Percentiles rank a stretch among this genome's conserved stretches.
Conservation (phyloP, 2,113 vertebrate genomes). For the Thunnus thynnus region DNA sequence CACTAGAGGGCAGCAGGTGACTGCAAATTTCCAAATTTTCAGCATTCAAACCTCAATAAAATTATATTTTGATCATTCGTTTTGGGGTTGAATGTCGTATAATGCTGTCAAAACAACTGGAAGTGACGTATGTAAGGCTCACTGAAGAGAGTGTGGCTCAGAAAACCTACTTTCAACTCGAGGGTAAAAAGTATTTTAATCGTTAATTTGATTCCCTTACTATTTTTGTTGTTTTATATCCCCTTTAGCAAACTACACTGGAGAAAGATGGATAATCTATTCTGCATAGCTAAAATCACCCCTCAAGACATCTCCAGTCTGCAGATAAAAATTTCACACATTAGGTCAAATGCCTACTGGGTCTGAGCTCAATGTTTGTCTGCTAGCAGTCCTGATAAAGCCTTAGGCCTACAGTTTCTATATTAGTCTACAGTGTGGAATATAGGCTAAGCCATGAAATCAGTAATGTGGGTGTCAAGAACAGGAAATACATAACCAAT, state of each 20-base stretch:
- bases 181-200: background rate
- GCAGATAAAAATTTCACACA: background rate
- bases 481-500: background rate
- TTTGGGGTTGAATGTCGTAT: background rate
- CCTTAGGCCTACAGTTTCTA: slow-evolving; percentile 9
- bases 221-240: slow-evolving; percentile 14
- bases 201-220: background rate
- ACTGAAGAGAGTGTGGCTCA: background rate
- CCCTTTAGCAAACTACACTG: background rate
- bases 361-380: background rate
- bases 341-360: background rate
- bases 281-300: background rate
- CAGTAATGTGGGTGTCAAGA: slow-evolving; percentile 54
- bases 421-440: slow-evolving; percentile 20
- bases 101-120: background rate
- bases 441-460: slow-evolving; percentile 31
- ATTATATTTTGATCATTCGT: background rate
- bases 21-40: background rate
- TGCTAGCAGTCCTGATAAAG: slow-evolving; percentile 18
- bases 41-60: too few species aligned
- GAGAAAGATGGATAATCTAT: slow-evolving; percentile 17
- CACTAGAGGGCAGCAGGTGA: slow-evolving; percentile 59
- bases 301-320: background rate
- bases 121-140: background rate
- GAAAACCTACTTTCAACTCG: background rate